A percentile compares a stretch with the other conserved stretches of the same genome.
Evolutionary conservation across 2,113 vertebrate genomes (phyloP).

Genomic region (Meles meles): DNA sequence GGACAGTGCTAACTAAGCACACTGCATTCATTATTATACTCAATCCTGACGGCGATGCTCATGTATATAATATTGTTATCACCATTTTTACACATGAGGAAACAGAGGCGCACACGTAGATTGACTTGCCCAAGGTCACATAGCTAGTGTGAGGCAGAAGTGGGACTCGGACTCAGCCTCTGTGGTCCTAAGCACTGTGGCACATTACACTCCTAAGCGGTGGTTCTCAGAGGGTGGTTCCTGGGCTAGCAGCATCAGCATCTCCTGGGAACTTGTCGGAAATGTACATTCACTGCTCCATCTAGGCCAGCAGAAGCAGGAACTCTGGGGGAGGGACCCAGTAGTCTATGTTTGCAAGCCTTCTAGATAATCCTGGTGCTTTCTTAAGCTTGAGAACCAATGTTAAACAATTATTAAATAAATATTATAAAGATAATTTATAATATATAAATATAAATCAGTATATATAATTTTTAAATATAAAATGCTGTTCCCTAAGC

Average conservation of each 20-base stretch:
- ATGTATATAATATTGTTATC: not conserved
- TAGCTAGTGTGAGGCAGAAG: not conserved
- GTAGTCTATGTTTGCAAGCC: not conserved
- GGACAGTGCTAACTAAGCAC: not conserved
- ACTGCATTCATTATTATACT: not conserved
- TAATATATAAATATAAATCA: not conserved
- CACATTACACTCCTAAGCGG: not conserved
- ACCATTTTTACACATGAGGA: constrained; percentile 6
- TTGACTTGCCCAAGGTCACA: not conserved
- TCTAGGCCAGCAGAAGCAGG: not conserved
- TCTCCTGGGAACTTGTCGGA: not conserved
- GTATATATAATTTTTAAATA: not conserved
- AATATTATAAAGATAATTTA: not conserved
- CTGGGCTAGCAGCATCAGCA: not conserved
- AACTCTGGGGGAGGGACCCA: not conserved
- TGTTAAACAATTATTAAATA: not conserved
- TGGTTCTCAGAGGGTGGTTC: not conserved
- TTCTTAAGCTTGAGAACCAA: not conserved
- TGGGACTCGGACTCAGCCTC: not conserved
- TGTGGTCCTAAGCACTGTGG: not conserved
- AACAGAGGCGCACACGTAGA: not conserved
- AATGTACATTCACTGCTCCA: not conserved
- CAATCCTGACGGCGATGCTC: not conserved
- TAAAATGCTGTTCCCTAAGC: not conserved
- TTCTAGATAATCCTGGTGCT: not conserved